phyloP scores from a whole-genome alignment of 2,888 invertebrate genomes.

The Hyposoter dolosus region DNA sequence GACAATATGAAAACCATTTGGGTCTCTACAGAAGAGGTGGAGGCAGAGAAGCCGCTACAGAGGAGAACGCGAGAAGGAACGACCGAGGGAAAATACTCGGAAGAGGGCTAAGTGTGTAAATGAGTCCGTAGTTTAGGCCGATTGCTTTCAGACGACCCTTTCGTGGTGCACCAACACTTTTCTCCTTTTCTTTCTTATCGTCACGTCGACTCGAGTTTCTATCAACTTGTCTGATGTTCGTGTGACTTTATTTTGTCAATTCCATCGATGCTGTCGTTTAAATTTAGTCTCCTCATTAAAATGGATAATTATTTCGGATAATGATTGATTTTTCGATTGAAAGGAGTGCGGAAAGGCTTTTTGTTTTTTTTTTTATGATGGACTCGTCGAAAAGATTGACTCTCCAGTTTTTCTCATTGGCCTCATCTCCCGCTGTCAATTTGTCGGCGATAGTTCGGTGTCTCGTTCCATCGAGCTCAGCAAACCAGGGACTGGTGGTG shows the following conservation, averaged over 20 bases:
- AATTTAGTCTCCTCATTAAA: not conserved
- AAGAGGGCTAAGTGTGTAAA: constrained; percentile 82
- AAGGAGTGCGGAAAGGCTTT: not conserved
- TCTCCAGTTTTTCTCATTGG: constrained; percentile 46
- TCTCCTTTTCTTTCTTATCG: constrained; percentile 21
- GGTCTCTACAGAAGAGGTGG: constrained; percentile 70
- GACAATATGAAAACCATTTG: constrained; percentile 84
- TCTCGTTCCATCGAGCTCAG: constrained; percentile 70
- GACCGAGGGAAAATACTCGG: constrained; percentile 57
- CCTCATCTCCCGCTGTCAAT: constrained; percentile 76
- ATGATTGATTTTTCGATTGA: not conserved
- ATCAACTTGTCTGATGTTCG: not conserved
- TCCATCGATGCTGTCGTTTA: not conserved
- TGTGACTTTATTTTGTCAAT: not conserved
- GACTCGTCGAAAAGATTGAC: constrained; percentile 66
- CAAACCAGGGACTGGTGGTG: constrained; percentile 48
- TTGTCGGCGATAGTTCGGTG: constrained; percentile 76
- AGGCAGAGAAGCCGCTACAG: constrained; percentile 49
- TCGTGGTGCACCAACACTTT: constrained; percentile 77
- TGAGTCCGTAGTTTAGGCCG: constrained; percentile 83
- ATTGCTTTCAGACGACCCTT: constrained; percentile 81
- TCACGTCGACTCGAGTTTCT: constrained; percentile 51
- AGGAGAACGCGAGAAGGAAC: constrained; percentile 39
- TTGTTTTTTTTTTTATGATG: constrained; percentile 47
- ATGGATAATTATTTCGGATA: not conserved